These are phyloP conservation scores for Hyphantria cunea DNA, from an alignment of 1,140 invertebrate species.

Conservation along the genomic window DNA sequence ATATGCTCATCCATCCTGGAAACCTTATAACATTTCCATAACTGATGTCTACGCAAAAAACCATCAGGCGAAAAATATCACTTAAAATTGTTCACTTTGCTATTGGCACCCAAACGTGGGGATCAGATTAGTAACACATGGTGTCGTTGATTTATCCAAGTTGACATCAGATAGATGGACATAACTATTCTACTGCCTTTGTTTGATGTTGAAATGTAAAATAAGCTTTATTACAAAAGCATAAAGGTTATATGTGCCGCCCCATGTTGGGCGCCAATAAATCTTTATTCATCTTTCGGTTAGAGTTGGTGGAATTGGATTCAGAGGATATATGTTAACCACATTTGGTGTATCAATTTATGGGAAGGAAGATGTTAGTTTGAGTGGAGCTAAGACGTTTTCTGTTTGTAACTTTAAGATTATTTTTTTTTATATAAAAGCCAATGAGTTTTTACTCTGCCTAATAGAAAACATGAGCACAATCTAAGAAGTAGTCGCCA, in stretches of 20 bases:
- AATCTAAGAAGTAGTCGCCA: too few relatives aligned
- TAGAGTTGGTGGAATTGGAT: slow-evolving; percentile 1
- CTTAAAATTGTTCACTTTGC: slow-evolving; percentile 8
- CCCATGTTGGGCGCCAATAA: slow-evolving; percentile 35
- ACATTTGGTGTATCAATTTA: slow-evolving; percentile 16
- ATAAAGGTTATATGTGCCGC: not conserved
- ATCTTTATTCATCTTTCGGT: slow-evolving; percentile 17
- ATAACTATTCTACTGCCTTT: slow-evolving; percentile 14
- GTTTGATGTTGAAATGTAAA: not conserved
- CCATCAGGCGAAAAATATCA: not conserved
- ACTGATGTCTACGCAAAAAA: slow-evolving; percentile 17
- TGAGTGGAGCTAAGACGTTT: too few relatives aligned
- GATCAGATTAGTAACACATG: slow-evolving; percentile 28
- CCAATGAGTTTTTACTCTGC: too few relatives aligned
- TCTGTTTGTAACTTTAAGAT: too few relatives aligned
- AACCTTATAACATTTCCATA: not conserved
- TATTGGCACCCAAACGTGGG: slow-evolving; percentile 26
- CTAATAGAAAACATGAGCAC: too few relatives aligned
- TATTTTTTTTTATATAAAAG: too few relatives aligned
- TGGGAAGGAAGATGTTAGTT: not conserved
- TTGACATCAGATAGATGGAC: slow-evolving; percentile 28
- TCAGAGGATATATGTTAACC: slow-evolving; percentile 13
- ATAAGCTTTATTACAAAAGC: slow-evolving; percentile 6
- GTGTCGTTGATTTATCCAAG: slow-evolving; percentile 25
- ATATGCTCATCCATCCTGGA: too few relatives aligned